Evolutionary conservation across 1,140 invertebrate genomes (phyloP), one percentile per base, ranked within the genome.

Genomic region (Drosophila kikkawai): DNA sequence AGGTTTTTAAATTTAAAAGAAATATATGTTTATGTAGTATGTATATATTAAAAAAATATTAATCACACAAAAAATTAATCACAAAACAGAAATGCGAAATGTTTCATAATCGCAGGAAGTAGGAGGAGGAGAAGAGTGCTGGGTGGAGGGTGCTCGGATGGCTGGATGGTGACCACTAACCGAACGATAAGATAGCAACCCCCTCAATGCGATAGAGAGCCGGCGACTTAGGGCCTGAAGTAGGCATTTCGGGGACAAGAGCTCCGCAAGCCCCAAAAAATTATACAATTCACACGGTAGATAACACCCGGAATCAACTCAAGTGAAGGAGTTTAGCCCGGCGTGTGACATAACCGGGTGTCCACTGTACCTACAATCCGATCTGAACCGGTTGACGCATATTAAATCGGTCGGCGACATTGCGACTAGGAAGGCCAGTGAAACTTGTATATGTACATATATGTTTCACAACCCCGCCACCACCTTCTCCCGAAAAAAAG

Each of bases 51-150:
- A 13, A 17, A 13, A 39, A 39, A 39, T 22, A 47, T 26, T 47
- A 47, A 51, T 34, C 47, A 48, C 45, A 22, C 1, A 29, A 58
- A 75, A 73, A 82, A 73, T 75, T 82, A 82, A 82, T 82, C 79
- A 82, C 58, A 41, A 32, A 37, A 61, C 58, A 67, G 65, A 74
- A 82, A 53, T 69, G 76, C 65, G 76, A 84, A 79, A 67, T 68
- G 80, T 83, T 83, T 84, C 76, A 83, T 66, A 84, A 83, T 81
- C 79, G 60, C 29, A 22, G 26, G 4, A 8, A 19, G 12, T 1
- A 34, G 32, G 32, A 34, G 32, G 32, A 34, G 32, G 9, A 2
- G 8, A 3, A 34, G 42, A 4, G 3, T 13, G 0, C 6, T 7
- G 22, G 26, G 22, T 22, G 13, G 6, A 13, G 22, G 13, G 45